Percentiles rank a stretch among this genome's conserved stretches.
These are phyloP conservation scores for Bujurquina vittata DNA, from an alignment of 2,113 vertebrate species.

Conservation along the genomic window DNA sequence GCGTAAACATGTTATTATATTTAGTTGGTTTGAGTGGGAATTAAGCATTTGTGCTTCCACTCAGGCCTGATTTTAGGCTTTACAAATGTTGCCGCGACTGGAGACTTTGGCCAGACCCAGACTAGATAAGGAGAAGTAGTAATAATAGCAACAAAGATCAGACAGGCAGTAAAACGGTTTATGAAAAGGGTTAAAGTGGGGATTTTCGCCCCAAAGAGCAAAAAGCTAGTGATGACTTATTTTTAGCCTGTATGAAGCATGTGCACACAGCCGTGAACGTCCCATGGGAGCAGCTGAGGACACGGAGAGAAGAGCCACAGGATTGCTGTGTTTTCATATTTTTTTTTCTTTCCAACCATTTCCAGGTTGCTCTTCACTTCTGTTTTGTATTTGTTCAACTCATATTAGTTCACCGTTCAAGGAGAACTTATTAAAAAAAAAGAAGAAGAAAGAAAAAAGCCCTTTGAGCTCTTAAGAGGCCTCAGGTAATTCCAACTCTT, in stretches of 20 bases:
- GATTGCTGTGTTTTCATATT: background rate
- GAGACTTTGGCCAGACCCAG: background rate
- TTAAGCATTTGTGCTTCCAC: background rate
- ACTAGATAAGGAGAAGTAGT: background rate
- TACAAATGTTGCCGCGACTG: background rate
- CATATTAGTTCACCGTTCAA: background rate
- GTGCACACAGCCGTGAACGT: background rate
- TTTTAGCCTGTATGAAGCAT: background rate
- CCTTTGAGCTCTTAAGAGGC: background rate
- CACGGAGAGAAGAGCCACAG: background rate
- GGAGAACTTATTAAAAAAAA: background rate
- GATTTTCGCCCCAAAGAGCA: background rate
- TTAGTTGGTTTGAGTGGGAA: background rate
- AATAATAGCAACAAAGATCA: background rate
- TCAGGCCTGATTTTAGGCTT: background rate
- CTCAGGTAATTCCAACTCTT: background rate
- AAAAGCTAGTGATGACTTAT: background rate
- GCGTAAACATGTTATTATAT: background rate
- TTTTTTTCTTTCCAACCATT: background rate
- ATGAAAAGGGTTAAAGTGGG: background rate
- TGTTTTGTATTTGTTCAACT: background rate
- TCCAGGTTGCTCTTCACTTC: background rate
- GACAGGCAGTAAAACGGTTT: background rate
- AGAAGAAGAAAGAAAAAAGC: background rate
- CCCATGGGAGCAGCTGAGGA: slow-evolving; percentile 4